Conservation (phyloP, 2,113 vertebrate species). For the Petrocephalus zakoni region DNA sequence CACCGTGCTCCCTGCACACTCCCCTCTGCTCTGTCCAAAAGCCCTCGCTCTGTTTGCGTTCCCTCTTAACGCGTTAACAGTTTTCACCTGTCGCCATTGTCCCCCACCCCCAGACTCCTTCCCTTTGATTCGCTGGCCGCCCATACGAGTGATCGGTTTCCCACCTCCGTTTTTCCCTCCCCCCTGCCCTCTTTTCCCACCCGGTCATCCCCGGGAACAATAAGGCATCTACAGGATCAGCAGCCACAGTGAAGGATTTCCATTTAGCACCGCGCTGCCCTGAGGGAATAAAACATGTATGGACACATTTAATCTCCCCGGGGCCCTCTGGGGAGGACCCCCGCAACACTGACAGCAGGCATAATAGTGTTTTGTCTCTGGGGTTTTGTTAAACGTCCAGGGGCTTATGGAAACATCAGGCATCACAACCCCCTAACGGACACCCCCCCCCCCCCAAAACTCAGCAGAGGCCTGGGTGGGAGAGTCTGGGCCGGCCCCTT, state of each 20-base stretch:
- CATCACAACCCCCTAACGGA: neutral
- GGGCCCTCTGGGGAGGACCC: neutral
- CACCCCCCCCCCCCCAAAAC: neutral
- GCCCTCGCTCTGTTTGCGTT: neutral
- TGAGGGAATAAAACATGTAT: constrained; percentile 4
- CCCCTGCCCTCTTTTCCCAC: neutral
- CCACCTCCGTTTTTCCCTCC: neutral
- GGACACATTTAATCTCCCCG: constrained; percentile 19
- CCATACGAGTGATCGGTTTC: neutral
- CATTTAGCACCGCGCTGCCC: neutral
- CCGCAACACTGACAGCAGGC: constrained; percentile 4
- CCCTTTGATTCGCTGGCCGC: neutral
- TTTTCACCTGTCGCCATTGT: constrained; percentile 3
- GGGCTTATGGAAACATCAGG: constrained; percentile 15
- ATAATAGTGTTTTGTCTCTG: constrained; percentile 16
- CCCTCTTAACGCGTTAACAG: neutral
- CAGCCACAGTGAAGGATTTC: constrained; percentile 10
- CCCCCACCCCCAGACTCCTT: neutral
- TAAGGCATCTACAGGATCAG: constrained; percentile 12
- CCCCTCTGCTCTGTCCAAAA: neutral
- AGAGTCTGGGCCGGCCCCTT: neutral
- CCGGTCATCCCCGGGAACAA: neutral
- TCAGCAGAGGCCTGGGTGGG: constrained; percentile 8
- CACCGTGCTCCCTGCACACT: neutral
- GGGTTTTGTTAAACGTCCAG: constrained; percentile 14